Percentiles rank a stretch among this genome's conserved stretches.
phyloP scores from a whole-genome alignment of 1,140 invertebrate species.

The Adelges cooleyi region DNA sequence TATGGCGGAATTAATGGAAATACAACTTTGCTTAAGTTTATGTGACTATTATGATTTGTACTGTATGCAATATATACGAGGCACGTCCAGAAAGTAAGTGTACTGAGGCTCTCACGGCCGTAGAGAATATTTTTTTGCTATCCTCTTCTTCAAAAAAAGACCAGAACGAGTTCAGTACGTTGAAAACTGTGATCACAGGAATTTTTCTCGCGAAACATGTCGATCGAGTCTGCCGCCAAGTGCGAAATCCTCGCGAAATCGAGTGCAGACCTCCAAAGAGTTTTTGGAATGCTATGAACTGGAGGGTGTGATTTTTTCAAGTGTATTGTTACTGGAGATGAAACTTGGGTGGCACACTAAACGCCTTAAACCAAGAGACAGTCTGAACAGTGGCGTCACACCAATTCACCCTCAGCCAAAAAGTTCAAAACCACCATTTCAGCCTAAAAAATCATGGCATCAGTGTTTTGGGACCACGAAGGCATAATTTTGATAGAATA shows the following conservation, averaged over 20 bases:
- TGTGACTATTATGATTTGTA: too few species aligned
- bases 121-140: background rate
- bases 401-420: conserved; percentile 23
- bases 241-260: conserved; percentile 17
- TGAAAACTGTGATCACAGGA: background rate
- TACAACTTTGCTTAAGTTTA: too few species aligned
- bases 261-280: too few species aligned
- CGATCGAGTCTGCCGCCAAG: background rate
- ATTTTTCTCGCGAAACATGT: background rate
- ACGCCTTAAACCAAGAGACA: too few species aligned
- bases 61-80: too few species aligned
- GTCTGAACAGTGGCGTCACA: conserved; percentile 29
- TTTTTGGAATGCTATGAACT: too few species aligned
- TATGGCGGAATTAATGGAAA: too few species aligned
- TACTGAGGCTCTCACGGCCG: background rate
- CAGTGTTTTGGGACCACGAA: conserved; percentile 18
- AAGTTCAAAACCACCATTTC: conserved; percentile 28
- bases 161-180: background rate
- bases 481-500: conserved; percentile 10
- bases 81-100: background rate
- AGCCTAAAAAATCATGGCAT: conserved; percentile 4
- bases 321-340: too few species aligned
- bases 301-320: too few species aligned
- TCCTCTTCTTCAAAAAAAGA: background rate
- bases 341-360: conserved; percentile 34